Evolutionary conservation across 2,797 vertebrate genomes (phyloP).

Genomic region (Crotalus adamanteus): DNA sequence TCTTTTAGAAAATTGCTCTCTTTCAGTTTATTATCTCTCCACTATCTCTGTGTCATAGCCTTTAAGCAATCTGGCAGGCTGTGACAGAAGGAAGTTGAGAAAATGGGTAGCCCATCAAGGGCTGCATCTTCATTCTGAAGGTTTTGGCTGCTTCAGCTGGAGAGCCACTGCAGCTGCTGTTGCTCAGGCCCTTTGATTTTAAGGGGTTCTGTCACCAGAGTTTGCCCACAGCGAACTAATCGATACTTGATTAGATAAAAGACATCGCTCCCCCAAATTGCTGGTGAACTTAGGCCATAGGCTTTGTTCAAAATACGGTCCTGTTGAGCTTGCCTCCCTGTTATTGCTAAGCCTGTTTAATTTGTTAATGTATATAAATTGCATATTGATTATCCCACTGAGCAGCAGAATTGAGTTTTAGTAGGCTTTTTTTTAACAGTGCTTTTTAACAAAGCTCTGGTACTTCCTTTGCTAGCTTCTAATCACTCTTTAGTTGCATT

Average conservation of each 20-base stretch:
- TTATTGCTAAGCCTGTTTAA: background rate
- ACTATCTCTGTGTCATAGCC: slow-evolving; percentile 38
- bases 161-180: background rate
- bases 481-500: background rate
- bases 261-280: slow-evolving; percentile 10
- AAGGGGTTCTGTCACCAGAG: slow-evolving; percentile 24
- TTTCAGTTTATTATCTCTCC: slow-evolving; percentile 59
- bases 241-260: slow-evolving; percentile 24
- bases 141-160: slow-evolving; percentile 30
- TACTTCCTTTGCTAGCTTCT: background rate
- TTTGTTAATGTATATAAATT: background rate
- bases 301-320: background rate
- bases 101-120: slow-evolving; percentile 40
- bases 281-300: background rate
- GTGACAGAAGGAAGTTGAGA: slow-evolving; percentile 50
- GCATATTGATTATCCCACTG: background rate
- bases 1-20: slow-evolving; percentile 56
- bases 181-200: slow-evolving; percentile 25
- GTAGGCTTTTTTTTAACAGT: background rate
- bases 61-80: slow-evolving; percentile 54
- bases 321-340: background rate
- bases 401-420: slow-evolving; percentile 7
- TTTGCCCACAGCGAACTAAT: slow-evolving; percentile 37
- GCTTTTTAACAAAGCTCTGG: background rate
- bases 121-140: slow-evolving; percentile 29